Base-by-base conservation (phyloP, 1,140 invertebrate genomes). In the Cydia pomonella region DNA sequence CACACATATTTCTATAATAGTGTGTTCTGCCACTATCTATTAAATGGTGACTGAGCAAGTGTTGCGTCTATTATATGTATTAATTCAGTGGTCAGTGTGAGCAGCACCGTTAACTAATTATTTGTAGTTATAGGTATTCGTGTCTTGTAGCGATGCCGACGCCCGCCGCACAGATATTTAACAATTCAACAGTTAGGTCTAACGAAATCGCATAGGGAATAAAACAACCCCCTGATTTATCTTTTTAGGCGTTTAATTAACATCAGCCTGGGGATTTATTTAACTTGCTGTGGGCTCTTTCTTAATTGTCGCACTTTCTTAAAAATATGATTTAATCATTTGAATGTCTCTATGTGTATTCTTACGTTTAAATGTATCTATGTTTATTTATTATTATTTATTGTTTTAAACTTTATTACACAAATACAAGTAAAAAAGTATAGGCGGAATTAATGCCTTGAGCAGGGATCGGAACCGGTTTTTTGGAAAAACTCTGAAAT, bases 181-280 rank as follows among this genome's bases (percentile, higher is more conserved):
- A 69, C 64, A 33, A 41, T 69, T 69, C 64, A 69, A 69, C 64
- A 69, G 64, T n/a, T n/a, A 69, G 64, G 29, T 69, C 64, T 69
- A 69, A 13, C 18, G 27, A 69, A 69, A 69, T 69, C 64, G 64
- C 38, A 41, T 69, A 38, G 29, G 64, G 29, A 18, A 69, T 69
- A 38, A 69, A 69, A 69, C 64, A 69, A 59, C 16, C 29, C 64
- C 1, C 0, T 69, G 33, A 69, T 69, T 69, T 69, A 69, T 69
- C n/a, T 33, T n/a, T 18, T 69, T 38, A 38, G 18, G 64, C n/a
- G n/a, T 69, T 69, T 69, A 69, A 69, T 69, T 69, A 69, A 69
- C 64, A 27, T n/a, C 21, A 29, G 63, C 18, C 64, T 33, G 63
- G 33, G 64, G 29, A 69, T 69, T 69, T 69, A 69, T 18, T 18